These are phyloP conservation scores for Troides aeacus DNA, from an alignment of 2,888 invertebrate genomes.

Conservation along the genomic window DNA sequence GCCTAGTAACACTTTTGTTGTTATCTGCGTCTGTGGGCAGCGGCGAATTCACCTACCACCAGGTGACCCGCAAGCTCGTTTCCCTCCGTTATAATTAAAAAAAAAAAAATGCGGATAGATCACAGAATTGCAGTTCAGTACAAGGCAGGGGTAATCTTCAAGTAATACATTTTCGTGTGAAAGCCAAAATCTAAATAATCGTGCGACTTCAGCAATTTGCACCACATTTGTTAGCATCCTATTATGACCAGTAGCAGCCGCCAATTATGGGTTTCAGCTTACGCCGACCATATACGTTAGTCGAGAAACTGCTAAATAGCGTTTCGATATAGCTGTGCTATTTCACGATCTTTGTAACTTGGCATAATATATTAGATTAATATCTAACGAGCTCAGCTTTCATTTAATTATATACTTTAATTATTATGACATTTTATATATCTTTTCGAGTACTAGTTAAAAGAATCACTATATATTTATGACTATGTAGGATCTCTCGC, in stretches of 20 bases:
- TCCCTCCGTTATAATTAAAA: too few relatives aligned
- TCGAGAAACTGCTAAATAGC: conserved; percentile 14
- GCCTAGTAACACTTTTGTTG: too few relatives aligned
- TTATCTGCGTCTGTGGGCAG: too few relatives aligned
- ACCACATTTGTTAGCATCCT: conserved; percentile 63
- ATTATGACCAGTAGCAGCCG: conserved; percentile 61
- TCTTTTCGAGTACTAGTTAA: too few relatives aligned
- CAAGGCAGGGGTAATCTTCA: neutral
- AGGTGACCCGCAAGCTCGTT: too few relatives aligned
- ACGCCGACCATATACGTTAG: conserved; percentile 30
- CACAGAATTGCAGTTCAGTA: too few relatives aligned
- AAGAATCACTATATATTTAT: too few relatives aligned
- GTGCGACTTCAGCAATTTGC: conserved; percentile 50
- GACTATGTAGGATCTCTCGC: too few relatives aligned
- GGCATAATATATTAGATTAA: neutral
- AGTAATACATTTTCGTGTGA: conserved; percentile 2
- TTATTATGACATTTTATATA: too few relatives aligned
- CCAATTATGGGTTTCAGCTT: conserved; percentile 55
- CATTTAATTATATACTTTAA: too few relatives aligned
- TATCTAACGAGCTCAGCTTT: neutral
- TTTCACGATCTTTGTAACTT: neutral
- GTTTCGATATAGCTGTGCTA: conserved; percentile 19
- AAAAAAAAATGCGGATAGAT: too few relatives aligned
- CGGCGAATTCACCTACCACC: too few relatives aligned
- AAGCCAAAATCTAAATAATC: conserved; percentile 36